phyloP scores from a whole-genome alignment of 2,797 vertebrate genomes.

The Tadarida brasiliensis region DNA sequence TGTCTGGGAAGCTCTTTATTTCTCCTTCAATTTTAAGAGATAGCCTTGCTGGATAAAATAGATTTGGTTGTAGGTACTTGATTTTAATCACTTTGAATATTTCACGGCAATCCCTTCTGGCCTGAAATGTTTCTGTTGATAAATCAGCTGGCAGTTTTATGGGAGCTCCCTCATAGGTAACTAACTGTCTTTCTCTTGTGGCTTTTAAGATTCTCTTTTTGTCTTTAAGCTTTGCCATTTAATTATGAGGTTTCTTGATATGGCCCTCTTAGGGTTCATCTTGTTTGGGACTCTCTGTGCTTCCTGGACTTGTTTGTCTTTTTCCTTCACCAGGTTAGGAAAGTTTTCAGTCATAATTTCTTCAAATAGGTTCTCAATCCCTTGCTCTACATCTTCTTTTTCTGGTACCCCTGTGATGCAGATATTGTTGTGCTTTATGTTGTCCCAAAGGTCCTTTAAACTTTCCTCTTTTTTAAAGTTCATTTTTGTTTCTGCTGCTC shows the following conservation, averaged over 20 bases:
- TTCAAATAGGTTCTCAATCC: background rate
- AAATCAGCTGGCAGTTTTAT: background rate
- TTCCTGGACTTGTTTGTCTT: background rate
- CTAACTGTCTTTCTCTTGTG: background rate
- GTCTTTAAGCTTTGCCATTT: background rate
- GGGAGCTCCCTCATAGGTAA: background rate
- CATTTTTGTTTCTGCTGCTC: background rate
- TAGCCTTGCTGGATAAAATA: too few relatives aligned
- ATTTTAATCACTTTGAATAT: background rate
- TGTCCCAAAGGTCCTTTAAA: background rate
- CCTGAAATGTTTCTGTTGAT: background rate
- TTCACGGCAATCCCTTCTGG: background rate
- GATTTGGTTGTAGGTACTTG: background rate
- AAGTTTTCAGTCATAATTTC: background rate
- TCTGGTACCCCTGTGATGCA: background rate
- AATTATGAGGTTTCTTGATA: background rate
- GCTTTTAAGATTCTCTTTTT: background rate
- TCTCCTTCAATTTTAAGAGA: too few relatives aligned
- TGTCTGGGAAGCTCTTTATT: too few relatives aligned
- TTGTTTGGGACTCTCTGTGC: background rate
- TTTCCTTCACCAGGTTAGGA: background rate
- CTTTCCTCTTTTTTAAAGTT: background rate
- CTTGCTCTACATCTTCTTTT: background rate
- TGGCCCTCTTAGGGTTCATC: background rate
- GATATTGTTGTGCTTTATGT: background rate